Evolutionary conservation across 2,113 vertebrate species (phyloP), one percentile per base, ranked within the genome.

Genomic region (Cheirogaleus medius): DNA sequence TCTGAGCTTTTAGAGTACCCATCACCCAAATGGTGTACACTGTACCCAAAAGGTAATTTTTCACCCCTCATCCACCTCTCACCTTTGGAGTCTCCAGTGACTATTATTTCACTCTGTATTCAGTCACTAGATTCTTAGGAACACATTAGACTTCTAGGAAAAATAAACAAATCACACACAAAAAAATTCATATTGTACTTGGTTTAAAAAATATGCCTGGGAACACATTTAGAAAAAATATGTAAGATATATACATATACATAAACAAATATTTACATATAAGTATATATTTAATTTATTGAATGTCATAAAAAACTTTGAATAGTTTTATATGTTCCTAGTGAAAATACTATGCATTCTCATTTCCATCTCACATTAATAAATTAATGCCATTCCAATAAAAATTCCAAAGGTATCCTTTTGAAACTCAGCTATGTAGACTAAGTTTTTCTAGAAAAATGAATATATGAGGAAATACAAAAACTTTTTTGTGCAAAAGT

Each of bases 241-340:
- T 32, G 21, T 0, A 77, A 80, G 21, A 44, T 9, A 60, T 5
- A 60, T 1, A 39, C 17, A 56, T 34, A 58, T 25, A 77, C 7
- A 44, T 25, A 78, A 4, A 13, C 8, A 60, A 54, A 69, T 60
- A 42, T 44, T 12, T 39, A 44, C 14, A 80, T 34, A 58, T 27
- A 68, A 44, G 10, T 21, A 52, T 78, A 17, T 42, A 83, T 32
- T 42, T 56, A 68, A 60, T 66, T 84, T 52, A 91, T 3, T 60
- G 21, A 91, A 91, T 92, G 11, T 76, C 77, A 81, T 56, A 49
- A 86, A 96, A 80, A 92, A 49, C 68, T 69, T 37, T 86, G 21
- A 88, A 60, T 44, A 84, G 29, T 44, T 91, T 88, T n/a, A 29
- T n/a, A 97, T 74, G 56, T 34, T 84, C 25, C 47, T 87, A 4